phyloP scores from a whole-genome alignment of 2,113 vertebrate species.

The Eudyptes chrysolophus region DNA sequence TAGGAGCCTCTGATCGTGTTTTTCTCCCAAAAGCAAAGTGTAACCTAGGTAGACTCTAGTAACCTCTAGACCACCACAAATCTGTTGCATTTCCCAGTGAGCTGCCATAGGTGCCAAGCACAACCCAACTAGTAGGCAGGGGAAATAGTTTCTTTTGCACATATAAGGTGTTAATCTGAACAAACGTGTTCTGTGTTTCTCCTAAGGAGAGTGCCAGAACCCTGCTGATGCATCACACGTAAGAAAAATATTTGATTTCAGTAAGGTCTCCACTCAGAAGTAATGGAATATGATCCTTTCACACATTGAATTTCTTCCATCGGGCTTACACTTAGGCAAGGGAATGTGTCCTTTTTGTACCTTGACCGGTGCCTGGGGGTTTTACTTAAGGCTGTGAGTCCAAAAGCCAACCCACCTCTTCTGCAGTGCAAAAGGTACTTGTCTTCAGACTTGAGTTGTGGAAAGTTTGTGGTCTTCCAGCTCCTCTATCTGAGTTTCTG shows the following conservation, averaged over 20 bases:
- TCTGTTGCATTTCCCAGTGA: not conserved
- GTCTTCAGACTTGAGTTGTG: not conserved
- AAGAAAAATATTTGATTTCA: slow-evolving; percentile 28
- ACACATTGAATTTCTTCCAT: not conserved
- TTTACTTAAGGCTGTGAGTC: not conserved
- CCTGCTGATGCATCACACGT: not conserved
- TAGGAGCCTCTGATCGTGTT: not conserved
- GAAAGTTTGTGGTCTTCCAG: not conserved
- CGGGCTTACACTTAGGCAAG: not conserved
- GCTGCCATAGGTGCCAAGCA: not conserved
- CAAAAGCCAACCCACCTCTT: not conserved
- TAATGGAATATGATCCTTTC: not conserved
- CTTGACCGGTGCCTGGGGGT: not conserved
- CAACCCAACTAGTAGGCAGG: not conserved
- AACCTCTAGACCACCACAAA: not conserved
- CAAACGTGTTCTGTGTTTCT: not conserved
- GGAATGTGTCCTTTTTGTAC: not conserved
- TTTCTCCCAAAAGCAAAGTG: not conserved
- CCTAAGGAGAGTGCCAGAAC: not conserved
- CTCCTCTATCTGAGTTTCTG: not conserved
- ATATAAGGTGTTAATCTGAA: not conserved
- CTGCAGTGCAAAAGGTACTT: not conserved
- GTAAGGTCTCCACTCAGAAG: not conserved
- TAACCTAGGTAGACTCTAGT: not conserved
- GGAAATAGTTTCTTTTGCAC: not conserved